Percentiles rank a stretch among this genome's conserved stretches.
Conservation (phyloP, 2,113 vertebrate species). For the Taurulus bubalis region DNA sequence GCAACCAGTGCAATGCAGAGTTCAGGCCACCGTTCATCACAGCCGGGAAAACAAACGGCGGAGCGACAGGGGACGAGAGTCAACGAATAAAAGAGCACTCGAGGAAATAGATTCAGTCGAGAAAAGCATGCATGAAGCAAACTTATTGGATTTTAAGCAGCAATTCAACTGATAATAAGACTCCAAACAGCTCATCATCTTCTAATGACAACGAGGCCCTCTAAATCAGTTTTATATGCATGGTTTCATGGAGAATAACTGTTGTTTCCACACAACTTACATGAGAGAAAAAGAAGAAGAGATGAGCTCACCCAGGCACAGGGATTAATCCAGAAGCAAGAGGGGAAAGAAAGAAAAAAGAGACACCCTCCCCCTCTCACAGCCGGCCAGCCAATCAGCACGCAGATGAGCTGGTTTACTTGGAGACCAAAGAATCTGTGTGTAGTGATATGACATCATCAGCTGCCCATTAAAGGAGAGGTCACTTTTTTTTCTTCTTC, state of each 20-base stretch:
- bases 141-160: constrained; percentile 42
- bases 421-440: constrained; percentile 81
- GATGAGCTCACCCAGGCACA: constrained; percentile 70
- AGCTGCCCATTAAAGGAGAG: constrained; percentile 82
- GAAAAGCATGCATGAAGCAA: constrained; percentile 9
- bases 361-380: constrained; percentile 63
- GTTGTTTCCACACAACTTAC: constrained; percentile 64
- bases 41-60: constrained; percentile 32
- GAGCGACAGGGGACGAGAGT: constrained; percentile 22
- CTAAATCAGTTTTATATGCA: constrained; percentile 12
- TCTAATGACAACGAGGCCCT: constrained; percentile 9
- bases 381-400: constrained; percentile 77
- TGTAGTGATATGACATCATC: constrained; percentile 84
- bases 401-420: constrained; percentile 75
- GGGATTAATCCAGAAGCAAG: constrained; percentile 79
- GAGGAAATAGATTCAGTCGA: constrained; percentile 31
- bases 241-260: constrained; percentile 36
- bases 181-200: constrained; percentile 34
- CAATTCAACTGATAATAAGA: constrained; percentile 33
- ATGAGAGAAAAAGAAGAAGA: constrained; percentile 34
- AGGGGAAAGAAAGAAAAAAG: constrained; percentile 41
- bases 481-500: constrained; percentile 64
- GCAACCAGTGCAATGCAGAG: constrained; percentile 65
- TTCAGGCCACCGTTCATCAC: constrained; percentile 59
- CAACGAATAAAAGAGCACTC: constrained; percentile 27